A percentile compares a stretch with the other conserved stretches of the same genome.
Conservation (phyloP, 2,888 invertebrate genomes). For the Myathropa florea region DNA sequence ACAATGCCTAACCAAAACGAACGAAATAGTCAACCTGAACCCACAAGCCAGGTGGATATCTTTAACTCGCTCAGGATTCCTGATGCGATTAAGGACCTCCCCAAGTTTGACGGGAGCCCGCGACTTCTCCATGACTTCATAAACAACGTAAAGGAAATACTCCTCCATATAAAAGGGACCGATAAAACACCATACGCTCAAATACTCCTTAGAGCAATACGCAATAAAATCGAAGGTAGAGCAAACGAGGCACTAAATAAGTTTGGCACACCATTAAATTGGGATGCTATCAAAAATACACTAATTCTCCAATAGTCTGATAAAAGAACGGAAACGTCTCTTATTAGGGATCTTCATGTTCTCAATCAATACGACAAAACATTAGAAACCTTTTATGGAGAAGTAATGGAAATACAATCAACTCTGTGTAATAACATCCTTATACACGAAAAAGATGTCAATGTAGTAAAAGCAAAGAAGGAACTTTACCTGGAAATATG, state of each 20-base stretch:
- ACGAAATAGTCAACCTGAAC: too few relatives aligned
- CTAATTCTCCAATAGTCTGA: too few relatives aligned
- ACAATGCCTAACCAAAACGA: too few relatives aligned
- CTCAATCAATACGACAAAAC: constrained; percentile 48
- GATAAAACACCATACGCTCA: constrained; percentile 41
- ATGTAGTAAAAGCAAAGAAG: constrained; percentile 66
- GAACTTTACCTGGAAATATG: constrained; percentile 68
- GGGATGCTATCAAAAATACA: constrained; percentile 45
- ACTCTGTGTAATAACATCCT: constrained; percentile 66
- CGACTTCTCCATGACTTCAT: constrained; percentile 34
- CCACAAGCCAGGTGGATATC: neutral
- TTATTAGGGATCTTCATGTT: constrained; percentile 62
- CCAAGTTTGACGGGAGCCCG: constrained; percentile 38
- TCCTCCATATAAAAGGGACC: constrained; percentile 39
- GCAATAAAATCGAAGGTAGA: constrained; percentile 40
- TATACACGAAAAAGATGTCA: constrained; percentile 62
- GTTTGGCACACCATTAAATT: constrained; percentile 20
- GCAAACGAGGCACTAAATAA: constrained; percentile 33
- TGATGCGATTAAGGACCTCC: constrained; percentile 43
- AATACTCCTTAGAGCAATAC: constrained; percentile 38
- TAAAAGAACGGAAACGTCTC: constrained; percentile 50
- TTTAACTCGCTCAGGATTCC: constrained; percentile 39
- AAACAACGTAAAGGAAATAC: constrained; percentile 42
- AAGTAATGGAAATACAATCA: constrained; percentile 70
- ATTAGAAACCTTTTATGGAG: constrained; percentile 66